These are phyloP conservation scores for Donacobius atricapilla DNA, from an alignment of 2,113 vertebrate species.

Conservation along the genomic window DNA sequence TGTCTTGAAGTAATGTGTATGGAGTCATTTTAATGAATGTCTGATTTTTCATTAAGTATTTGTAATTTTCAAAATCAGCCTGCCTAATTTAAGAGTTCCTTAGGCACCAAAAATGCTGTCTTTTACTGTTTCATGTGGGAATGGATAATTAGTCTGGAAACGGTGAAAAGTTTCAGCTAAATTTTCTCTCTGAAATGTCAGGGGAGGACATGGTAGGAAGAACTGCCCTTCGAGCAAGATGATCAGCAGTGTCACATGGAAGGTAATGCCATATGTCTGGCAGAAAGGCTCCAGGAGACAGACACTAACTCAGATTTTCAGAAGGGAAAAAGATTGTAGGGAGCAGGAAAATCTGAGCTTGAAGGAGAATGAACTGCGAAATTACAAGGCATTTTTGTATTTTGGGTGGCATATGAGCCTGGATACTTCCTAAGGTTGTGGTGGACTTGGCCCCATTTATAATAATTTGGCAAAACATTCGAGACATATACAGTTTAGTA, in stretches of 20 bases:
- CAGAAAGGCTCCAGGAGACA: not conserved
- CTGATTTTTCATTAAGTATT: slow-evolving; percentile 4
- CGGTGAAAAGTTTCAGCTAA: not conserved
- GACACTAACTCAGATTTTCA: not conserved
- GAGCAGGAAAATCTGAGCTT: not conserved
- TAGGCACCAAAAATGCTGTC: not conserved
- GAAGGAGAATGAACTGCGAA: not conserved
- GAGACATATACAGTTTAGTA: not conserved
- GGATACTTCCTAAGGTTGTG: not conserved
- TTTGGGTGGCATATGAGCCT: not conserved
- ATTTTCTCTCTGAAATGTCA: not conserved
- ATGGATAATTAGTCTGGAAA: not conserved
- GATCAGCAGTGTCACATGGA: not conserved
- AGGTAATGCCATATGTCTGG: not conserved
- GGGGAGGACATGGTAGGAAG: not conserved
- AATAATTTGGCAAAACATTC: not conserved
- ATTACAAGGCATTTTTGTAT: not conserved
- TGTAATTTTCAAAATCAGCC: slow-evolving; percentile 3
- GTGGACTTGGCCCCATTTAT: not conserved
- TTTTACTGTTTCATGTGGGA: not conserved
- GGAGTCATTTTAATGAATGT: not conserved
- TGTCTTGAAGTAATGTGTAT: not conserved
- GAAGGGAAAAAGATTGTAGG: not conserved
- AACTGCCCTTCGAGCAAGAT: not conserved
- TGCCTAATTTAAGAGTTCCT: not conserved